Evolutionary conservation across 2,113 vertebrate species (phyloP).

Genomic region (Rissa tridactyla): DNA sequence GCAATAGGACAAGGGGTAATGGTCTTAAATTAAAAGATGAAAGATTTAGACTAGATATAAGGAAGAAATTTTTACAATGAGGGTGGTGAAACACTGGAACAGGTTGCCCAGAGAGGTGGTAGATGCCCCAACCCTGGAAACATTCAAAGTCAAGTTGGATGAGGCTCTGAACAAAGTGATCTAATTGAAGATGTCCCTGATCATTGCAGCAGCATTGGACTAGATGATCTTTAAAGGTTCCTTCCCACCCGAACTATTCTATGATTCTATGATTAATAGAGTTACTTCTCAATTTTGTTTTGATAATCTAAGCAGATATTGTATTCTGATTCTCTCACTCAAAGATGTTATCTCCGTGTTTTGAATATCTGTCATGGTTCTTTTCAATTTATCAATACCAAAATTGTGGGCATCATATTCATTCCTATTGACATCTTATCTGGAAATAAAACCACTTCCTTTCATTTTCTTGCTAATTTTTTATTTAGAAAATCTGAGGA

Average conservation of each 20-base stretch:
- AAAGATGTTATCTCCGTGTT: neutral
- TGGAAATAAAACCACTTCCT: conserved; percentile 35
- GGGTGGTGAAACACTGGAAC: neutral
- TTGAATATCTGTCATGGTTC: neutral
- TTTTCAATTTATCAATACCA: neutral
- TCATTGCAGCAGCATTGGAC: neutral
- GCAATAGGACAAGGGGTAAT: neutral
- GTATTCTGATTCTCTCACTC: neutral
- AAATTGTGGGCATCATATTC: neutral
- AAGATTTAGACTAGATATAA: neutral
- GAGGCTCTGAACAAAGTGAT: neutral
- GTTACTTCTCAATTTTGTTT: neutral
- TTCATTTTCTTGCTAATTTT: conserved; percentile 19
- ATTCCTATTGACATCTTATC: neutral
- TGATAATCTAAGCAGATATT: conserved; percentile 33
- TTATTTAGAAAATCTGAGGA: conserved; percentile 4
- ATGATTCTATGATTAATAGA: neutral
- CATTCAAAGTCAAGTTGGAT: neutral
- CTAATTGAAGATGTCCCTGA: neutral
- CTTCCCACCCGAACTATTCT: neutral
- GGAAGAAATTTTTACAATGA: neutral
- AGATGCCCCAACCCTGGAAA: neutral
- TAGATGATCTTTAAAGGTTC: neutral
- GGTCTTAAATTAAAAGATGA: neutral
- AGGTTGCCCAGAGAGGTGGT: neutral